Evolutionary conservation across 2,888 invertebrate genomes (phyloP).

Genomic region (Cheilosia vulpina): DNA sequence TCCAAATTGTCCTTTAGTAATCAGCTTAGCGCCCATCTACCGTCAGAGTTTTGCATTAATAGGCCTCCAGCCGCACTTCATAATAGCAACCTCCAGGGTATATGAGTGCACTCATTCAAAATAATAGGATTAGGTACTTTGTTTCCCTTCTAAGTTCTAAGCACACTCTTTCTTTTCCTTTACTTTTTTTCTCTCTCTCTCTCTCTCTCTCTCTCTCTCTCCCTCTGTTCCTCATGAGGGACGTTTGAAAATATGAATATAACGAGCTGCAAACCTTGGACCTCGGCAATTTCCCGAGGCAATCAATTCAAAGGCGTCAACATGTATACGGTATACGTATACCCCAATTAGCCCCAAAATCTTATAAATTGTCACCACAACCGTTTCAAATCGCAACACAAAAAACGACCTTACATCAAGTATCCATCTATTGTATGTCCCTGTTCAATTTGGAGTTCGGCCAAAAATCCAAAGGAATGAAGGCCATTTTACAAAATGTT

Average conservation of each 20-base stretch:
- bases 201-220: too few relatives aligned
- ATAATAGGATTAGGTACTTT: background rate
- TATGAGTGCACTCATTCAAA: background rate
- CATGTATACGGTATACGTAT: background rate
- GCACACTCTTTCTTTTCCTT: background rate
- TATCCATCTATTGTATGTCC: conserved; percentile 5
- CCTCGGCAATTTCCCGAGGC: background rate
- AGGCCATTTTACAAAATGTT: conserved; percentile 17
- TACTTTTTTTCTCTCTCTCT: too few relatives aligned
- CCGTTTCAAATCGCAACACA: conserved; percentile 1
- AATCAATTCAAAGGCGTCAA: background rate
- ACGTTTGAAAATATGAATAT: background rate
- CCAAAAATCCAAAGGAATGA: conserved; percentile 16
- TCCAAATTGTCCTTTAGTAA: background rate
- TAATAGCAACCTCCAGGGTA: background rate
- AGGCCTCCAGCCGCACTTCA: background rate
- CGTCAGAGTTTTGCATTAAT: background rate
- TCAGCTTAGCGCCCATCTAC: background rate
- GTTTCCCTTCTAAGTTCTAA: background rate
- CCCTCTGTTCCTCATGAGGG: too few relatives aligned
- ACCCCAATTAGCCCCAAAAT: background rate
- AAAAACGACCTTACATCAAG: background rate
- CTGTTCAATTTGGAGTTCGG: conserved; percentile 37
- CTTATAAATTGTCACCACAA: background rate
- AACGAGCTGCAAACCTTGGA: background rate